phyloP scores from a whole-genome alignment of 2,797 vertebrate genomes.

The Tapera naevia region DNA sequence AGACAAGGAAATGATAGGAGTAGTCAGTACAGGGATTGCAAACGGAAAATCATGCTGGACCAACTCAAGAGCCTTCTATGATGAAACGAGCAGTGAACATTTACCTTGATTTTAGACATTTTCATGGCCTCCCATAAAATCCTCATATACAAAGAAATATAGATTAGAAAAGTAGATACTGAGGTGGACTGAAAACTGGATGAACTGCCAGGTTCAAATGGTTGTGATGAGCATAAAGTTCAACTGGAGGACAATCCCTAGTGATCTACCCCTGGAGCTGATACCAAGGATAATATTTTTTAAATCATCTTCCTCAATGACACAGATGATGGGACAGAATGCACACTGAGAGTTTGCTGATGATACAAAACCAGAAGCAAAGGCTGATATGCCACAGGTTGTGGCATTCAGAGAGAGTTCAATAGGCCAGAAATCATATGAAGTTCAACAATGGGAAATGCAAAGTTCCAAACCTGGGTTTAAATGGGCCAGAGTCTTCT shows the following conservation, averaged over 20 bases:
- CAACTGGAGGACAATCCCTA: neutral
- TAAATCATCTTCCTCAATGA: neutral
- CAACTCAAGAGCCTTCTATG: accelerated
- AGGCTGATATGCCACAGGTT: neutral
- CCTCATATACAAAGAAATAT: neutral
- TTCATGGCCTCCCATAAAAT: neutral
- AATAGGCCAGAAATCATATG: neutral
- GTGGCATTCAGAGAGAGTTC: neutral
- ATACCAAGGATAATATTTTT: neutral
- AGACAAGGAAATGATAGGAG: neutral
- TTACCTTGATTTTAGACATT: neutral
- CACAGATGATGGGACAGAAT: neutral
- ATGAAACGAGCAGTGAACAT: neutral
- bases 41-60: neutral
- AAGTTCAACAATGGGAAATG: neutral
- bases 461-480: neutral
- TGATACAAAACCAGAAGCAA: neutral
- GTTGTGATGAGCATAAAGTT: neutral
- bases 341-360: neutral
- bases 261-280: neutral
- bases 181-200: neutral
- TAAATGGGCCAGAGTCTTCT: neutral
- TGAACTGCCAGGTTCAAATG: neutral
- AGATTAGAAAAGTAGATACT: neutral
- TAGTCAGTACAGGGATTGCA: neutral